Evolutionary conservation across 2,797 vertebrate species (phyloP).

Genomic region (Tinamus major): DNA sequence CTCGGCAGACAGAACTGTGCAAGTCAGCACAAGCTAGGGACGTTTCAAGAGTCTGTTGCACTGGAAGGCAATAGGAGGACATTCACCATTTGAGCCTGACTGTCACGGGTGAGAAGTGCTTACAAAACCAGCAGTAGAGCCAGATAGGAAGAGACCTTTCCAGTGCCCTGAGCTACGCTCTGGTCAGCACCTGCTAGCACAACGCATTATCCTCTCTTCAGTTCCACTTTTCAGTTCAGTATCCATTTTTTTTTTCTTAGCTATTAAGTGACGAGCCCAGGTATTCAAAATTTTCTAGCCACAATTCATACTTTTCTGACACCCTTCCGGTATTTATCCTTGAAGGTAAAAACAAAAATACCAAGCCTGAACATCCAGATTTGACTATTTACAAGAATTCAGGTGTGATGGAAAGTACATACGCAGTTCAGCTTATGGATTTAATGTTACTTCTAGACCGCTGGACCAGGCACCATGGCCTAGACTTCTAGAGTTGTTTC

Average conservation of each 20-base stretch:
- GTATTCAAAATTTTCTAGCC: constrained; percentile 5
- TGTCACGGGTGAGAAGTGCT: constrained; percentile 64
- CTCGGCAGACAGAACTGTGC: constrained; percentile 51
- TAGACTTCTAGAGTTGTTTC: constrained; percentile 52
- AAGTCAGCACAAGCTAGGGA: constrained; percentile 40
- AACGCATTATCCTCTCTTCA: constrained; percentile 10
- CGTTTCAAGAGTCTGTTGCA: constrained; percentile 62
- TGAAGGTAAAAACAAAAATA: constrained; percentile 33
- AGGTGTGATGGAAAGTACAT: constrained; percentile 63
- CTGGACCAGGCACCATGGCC: constrained; percentile 50
- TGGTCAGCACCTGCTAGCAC: constrained; percentile 9
- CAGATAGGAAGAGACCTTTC: constrained; percentile 46
- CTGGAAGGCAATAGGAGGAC: constrained; percentile 64
- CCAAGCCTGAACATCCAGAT: constrained; percentile 44
- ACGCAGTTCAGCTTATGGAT: constrained; percentile 51
- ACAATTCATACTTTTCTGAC: constrained; percentile 16
- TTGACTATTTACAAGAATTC: constrained; percentile 43
- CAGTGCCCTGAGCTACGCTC: constrained; percentile 6
- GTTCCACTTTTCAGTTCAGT: neutral
- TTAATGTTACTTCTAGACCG: constrained; percentile 42
- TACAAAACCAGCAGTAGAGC: constrained; percentile 64
- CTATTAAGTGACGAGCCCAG: neutral
- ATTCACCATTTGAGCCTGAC: constrained; percentile 56
- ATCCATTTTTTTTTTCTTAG: neutral
- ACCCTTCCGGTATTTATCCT: neutral